phyloP scores from a whole-genome alignment of 2,113 vertebrate genomes.

The Acanthisitta chloris region DNA sequence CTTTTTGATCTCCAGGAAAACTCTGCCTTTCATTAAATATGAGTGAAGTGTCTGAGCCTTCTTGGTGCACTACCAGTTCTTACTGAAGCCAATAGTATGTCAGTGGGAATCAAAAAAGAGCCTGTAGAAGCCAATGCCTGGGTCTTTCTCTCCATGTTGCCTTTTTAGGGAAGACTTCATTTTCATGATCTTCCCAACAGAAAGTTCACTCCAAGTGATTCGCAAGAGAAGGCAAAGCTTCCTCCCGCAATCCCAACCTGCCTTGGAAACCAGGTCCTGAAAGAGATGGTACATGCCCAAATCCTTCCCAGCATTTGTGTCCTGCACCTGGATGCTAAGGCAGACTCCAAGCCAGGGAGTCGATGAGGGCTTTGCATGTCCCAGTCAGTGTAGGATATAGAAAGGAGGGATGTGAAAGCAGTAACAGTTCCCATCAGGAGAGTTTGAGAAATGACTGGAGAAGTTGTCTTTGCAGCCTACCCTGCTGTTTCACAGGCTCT shows the following conservation, averaged over 20 bases:
- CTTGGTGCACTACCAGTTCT: background rate
- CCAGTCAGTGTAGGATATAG: background rate
- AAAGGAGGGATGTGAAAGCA: background rate
- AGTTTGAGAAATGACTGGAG: background rate
- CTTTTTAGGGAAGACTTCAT: background rate
- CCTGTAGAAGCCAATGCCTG: background rate
- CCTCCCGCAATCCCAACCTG: background rate
- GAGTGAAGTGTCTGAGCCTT: background rate
- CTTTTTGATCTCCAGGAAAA: conserved; percentile 39
- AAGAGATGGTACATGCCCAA: background rate
- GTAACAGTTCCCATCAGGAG: background rate
- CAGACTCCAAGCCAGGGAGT: background rate
- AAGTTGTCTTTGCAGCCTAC: background rate
- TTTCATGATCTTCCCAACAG: background rate
- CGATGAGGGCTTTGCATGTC: accelerated
- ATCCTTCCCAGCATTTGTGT: accelerated
- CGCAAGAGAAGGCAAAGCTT: background rate
- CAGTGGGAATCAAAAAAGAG: background rate
- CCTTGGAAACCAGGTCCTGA: background rate
- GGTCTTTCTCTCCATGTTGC: background rate
- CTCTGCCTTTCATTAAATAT: background rate
- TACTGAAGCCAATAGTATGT: background rate
- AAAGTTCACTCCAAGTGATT: background rate
- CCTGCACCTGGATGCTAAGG: background rate
- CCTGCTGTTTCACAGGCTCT: background rate